These are phyloP conservation scores for Ganaspis brasiliensis DNA, from an alignment of 2,888 invertebrate genomes.

Conservation along the genomic window DNA sequence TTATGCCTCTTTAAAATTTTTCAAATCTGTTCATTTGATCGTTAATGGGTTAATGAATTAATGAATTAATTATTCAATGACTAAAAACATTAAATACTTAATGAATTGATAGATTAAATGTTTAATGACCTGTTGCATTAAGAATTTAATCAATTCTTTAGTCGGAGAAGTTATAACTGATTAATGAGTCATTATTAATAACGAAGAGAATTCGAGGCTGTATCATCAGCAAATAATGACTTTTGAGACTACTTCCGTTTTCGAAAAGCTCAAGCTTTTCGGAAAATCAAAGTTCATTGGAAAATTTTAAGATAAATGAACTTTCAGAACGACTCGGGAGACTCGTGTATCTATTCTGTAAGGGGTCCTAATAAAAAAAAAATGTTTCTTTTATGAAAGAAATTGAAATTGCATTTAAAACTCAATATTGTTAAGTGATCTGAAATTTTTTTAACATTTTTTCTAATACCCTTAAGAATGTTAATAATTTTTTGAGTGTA, in stretches of 20 bases:
- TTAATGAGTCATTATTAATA: conserved; percentile 16
- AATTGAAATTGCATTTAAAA: not conserved
- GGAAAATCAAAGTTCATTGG: not conserved
- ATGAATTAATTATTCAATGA: too few species aligned
- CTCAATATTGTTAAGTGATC: not conserved
- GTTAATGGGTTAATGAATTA: too few species aligned
- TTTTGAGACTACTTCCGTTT: not conserved
- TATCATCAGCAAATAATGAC: not conserved
- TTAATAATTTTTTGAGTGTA: conserved; percentile 18
- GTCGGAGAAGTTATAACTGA: too few species aligned
- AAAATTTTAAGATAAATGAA: not conserved
- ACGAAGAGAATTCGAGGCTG: not conserved
- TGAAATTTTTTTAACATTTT: not conserved
- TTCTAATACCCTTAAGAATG: conserved; percentile 13
- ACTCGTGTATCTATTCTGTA: conserved; percentile 35
- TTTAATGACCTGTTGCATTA: too few species aligned
- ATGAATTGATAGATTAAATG: too few species aligned
- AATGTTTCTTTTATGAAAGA: too few species aligned
- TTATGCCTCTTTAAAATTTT: too few species aligned
- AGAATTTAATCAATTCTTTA: too few species aligned
- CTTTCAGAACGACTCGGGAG: not conserved
- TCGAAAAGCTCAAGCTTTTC: not conserved
- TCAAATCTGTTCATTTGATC: too few species aligned
- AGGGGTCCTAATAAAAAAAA: conserved; percentile 30
- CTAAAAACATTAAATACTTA: too few species aligned